Percentiles rank a stretch among this genome's conserved stretches.
phyloP scores from a whole-genome alignment of 1,140 invertebrate species.

The Nixonia krombeini region DNA sequence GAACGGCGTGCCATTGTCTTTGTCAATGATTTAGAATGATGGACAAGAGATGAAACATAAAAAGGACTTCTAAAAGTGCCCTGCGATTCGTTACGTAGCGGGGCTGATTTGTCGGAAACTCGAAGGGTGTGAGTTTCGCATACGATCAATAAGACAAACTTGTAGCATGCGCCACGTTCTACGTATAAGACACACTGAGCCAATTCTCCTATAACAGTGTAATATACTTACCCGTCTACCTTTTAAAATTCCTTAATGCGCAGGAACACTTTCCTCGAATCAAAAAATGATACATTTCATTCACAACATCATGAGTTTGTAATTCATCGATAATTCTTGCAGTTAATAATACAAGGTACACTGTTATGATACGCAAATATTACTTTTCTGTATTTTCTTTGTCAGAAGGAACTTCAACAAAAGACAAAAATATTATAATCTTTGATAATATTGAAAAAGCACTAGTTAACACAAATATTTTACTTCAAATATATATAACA shows the following conservation, averaged over 20 bases:
- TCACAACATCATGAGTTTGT: slow-evolving; percentile 16
- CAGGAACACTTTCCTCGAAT: slow-evolving; percentile 5
- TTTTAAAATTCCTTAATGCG: slow-evolving; percentile 18
- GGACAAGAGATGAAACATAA: slow-evolving; percentile 29
- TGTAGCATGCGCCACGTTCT: slow-evolving; percentile 46
- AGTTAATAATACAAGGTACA: no score
- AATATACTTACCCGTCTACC: slow-evolving; percentile 13
- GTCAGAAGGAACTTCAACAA: no score
- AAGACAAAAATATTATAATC: no score
- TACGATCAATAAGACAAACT: slow-evolving; percentile 46
- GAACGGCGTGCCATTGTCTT: slow-evolving; percentile 26
- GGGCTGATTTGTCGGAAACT: slow-evolving; percentile 38
- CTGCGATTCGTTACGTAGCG: slow-evolving; percentile 33
- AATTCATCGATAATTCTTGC: no score
- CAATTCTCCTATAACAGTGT: background rate
- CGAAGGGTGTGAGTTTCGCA: slow-evolving; percentile 33
- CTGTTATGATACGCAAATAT: no score
- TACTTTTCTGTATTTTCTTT: no score
- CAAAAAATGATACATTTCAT: slow-evolving; percentile 14
- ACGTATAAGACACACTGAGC: slow-evolving; percentile 41
- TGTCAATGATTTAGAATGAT: slow-evolving; percentile 16
- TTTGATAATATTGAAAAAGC: no score
- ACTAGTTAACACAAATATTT: no score
- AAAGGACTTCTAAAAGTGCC: slow-evolving; percentile 35
- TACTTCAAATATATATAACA: no score